phyloP scores from a whole-genome alignment of 2,113 vertebrate genomes.

The Hassar affinis region DNA sequence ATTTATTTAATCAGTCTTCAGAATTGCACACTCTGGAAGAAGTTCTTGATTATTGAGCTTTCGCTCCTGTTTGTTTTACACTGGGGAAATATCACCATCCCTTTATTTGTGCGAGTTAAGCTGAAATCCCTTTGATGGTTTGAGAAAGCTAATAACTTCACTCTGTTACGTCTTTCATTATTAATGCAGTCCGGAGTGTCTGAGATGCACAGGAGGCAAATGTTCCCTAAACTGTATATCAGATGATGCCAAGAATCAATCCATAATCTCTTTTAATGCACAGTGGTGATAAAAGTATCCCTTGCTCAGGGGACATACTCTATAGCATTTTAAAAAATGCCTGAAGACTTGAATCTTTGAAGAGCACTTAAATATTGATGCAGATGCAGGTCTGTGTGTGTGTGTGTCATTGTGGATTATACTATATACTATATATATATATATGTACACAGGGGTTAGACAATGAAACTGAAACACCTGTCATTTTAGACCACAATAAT shows the following conservation, averaged over 20 bases:
- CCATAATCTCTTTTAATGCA: constrained; percentile 39
- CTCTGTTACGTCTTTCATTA: constrained; percentile 49
- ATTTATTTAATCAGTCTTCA: constrained; percentile 46
- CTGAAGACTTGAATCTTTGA: constrained; percentile 11
- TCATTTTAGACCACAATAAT: too few species aligned
- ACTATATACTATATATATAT: too few species aligned
- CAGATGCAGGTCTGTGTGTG: neutral
- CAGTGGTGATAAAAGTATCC: constrained; percentile 43
- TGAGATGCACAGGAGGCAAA: constrained; percentile 42
- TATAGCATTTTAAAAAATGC: constrained; percentile 9
- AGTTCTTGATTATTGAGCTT: constrained; percentile 41
- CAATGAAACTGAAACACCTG: too few species aligned
- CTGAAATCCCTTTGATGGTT: constrained; percentile 40
- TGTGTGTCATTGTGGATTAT: neutral
- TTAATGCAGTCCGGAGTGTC: constrained; percentile 39
- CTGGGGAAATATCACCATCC: constrained; percentile 39
- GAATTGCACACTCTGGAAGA: constrained; percentile 32
- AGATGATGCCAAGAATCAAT: constrained; percentile 40
- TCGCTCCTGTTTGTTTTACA: constrained; percentile 32
- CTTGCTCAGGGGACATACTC: constrained; percentile 26
- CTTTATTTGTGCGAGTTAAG: constrained; percentile 39
- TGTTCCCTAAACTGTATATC: constrained; percentile 43
- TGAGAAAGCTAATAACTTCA: constrained; percentile 46
- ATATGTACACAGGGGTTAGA: too few species aligned
- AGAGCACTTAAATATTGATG: constrained; percentile 28